Base-by-base conservation (phyloP, 2,888 invertebrate genomes). In the Myathropa florea region DNA sequence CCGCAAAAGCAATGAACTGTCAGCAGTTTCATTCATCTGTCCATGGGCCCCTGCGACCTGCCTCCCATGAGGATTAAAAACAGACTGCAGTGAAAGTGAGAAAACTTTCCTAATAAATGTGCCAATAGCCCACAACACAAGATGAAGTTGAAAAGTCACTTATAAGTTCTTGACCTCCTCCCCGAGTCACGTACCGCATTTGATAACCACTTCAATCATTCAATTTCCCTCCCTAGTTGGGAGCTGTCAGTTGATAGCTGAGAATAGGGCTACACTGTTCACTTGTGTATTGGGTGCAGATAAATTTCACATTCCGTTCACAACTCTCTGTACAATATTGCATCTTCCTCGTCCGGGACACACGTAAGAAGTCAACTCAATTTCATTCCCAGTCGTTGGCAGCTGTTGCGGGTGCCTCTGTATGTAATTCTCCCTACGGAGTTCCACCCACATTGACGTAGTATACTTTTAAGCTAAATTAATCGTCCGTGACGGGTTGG, bases 131-230 rank as follows among this genome's bases (percentile, higher is more conserved):
- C 61, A 4, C 57, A 24, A 57, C 24, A 60, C 12, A 67, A 60
- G 46, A n/a, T 28, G 46, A 60, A n/a, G 39, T 59, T 10, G 46
- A 10, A 28, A 67, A 60, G 18, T 28, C 33, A 12, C 46, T 60
- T 26, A 46, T 57, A 23, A 53, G 30, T 72, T 72, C 33, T 79
- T 65, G 79, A 71, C 79, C 71, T 72, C 12, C 39, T 46, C 36
- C 26, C 59, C 7, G 14, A 12, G 64, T 64, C 80, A 80, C 80
- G 73, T 55, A 73, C n/a, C 21, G 65, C 67, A 73, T 80, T 80
- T 61, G 73, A 67, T 73, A 73, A 73, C 71, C 71, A 78, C 78
- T 78, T 71, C 64, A 78, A 81, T 81, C 80, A 75, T 68, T 81
- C 80, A 73, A 68, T 60, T 60, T 26, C 12, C 60, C n/a, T 21